A percentile compares a stretch with the other conserved stretches of the same genome.
Evolutionary conservation across 2,888 invertebrate genomes (phyloP).

Genomic region (Rotaria magnacalcarata): DNA sequence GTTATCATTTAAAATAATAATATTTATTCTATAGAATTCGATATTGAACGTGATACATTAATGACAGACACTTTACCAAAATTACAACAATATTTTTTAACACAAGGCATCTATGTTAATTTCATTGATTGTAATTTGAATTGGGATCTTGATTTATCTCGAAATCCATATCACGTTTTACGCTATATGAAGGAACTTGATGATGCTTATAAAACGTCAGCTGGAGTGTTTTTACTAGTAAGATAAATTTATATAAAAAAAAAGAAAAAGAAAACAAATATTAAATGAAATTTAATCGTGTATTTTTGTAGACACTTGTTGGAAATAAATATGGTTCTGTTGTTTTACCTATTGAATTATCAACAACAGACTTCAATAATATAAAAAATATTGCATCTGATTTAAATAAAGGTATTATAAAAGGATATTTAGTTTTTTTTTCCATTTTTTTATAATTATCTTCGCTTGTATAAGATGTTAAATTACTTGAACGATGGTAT

Average conservation of each 20-base stretch:
- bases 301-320: slow-evolving; percentile 36
- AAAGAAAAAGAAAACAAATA: neutral
- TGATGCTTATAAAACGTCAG: slow-evolving; percentile 44
- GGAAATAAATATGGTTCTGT: slow-evolving; percentile 47
- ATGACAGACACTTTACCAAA: slow-evolving; percentile 44
- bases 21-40: slow-evolving; percentile 43
- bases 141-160: slow-evolving; percentile 43
- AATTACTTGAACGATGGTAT: slow-evolving; percentile 33
- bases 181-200: slow-evolving; percentile 44
- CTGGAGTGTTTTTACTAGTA: slow-evolving; percentile 47
- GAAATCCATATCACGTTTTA: slow-evolving; percentile 45
- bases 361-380: slow-evolving; percentile 44
- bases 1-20: no score
- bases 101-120: slow-evolving; percentile 46
- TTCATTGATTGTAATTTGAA: slow-evolving; percentile 47
- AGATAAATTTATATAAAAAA: neutral
- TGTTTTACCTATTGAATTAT: slow-evolving; percentile 45
- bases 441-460: no score
- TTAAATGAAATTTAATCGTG: neutral
- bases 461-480: neutral
- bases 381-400: slow-evolving; percentile 40
- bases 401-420: slow-evolving; percentile 36
- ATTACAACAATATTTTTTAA: slow-evolving; percentile 47
- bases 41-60: slow-evolving; percentile 45
- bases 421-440: neutral